Conservation (phyloP, 2,113 vertebrate genomes). For the Oreochromis spilurus region DNA sequence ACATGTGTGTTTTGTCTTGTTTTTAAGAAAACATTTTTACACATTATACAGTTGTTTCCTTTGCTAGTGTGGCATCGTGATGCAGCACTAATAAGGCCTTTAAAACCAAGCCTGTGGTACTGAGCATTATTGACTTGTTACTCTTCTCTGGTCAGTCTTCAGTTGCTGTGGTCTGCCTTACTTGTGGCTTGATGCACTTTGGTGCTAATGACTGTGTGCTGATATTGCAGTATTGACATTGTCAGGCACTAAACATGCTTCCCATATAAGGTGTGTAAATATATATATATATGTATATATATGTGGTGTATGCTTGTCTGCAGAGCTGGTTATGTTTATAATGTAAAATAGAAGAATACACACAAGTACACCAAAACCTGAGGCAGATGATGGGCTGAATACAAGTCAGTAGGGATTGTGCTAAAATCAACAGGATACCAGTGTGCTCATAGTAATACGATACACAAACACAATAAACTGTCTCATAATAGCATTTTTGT, state of each 20-base stretch:
- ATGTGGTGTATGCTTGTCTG: neutral
- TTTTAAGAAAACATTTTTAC: neutral
- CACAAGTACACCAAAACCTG: neutral
- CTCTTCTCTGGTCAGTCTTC: neutral
- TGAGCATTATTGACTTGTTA: neutral
- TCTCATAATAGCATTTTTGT: neutral
- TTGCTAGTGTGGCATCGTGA: neutral
- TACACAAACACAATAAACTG: neutral
- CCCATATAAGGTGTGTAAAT: neutral
- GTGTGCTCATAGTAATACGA: neutral
- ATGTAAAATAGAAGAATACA: neutral
- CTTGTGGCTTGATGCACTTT: neutral
- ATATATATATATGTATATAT: neutral
- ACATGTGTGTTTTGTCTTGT: neutral
- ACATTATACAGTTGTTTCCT: neutral
- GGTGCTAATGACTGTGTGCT: neutral
- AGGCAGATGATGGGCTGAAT: neutral
- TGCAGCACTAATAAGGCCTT: neutral
- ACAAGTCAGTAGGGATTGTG: neutral
- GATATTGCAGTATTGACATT: neutral
- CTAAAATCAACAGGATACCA: neutral
- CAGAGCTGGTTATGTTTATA: neutral
- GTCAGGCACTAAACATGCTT: neutral
- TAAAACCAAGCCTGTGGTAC: neutral
- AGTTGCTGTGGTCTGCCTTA: neutral